These are phyloP conservation scores for Xiphophorus hellerii DNA, from an alignment of 2,113 vertebrate species.

Conservation along the genomic window DNA sequence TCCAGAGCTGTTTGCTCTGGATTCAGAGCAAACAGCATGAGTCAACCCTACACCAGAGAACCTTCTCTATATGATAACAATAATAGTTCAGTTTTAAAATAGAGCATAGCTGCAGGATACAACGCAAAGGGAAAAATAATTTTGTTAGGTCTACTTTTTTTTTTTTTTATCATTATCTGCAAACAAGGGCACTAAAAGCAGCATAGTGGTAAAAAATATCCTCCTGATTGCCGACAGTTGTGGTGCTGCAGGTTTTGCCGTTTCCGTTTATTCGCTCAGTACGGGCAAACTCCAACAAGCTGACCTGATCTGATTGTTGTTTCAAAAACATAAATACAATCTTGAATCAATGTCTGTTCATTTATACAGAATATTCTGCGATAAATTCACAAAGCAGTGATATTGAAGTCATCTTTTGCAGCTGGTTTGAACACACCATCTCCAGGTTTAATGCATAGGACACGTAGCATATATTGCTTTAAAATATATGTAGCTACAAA, in stretches of 20 bases:
- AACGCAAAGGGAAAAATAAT: neutral
- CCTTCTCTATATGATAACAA: neutral
- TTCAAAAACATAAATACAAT: conserved; percentile 8
- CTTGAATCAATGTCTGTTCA: conserved; percentile 13
- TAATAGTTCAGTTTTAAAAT: neutral
- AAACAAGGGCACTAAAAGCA: neutral
- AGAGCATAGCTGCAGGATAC: neutral
- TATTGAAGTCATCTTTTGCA: too few species aligned
- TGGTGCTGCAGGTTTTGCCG: neutral
- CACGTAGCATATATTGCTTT: too few species aligned
- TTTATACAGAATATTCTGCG: neutral
- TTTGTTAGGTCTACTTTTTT: neutral
- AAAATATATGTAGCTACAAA: too few species aligned
- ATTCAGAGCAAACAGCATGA: too few species aligned
- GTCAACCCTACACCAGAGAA: neutral
- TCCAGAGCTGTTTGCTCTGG: too few species aligned
- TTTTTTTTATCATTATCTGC: neutral
- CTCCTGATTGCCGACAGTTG: neutral
- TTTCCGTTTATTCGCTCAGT: neutral
- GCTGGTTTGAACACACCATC: too few species aligned
- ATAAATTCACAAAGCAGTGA: too few species aligned
- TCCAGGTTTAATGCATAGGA: too few species aligned
- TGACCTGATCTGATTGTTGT: conserved; percentile 23
- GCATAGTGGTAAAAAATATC: neutral
- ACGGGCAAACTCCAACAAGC: neutral